Evolutionary conservation across 2,888 invertebrate species (phyloP).

Genomic region (Protula sp.): DNA sequence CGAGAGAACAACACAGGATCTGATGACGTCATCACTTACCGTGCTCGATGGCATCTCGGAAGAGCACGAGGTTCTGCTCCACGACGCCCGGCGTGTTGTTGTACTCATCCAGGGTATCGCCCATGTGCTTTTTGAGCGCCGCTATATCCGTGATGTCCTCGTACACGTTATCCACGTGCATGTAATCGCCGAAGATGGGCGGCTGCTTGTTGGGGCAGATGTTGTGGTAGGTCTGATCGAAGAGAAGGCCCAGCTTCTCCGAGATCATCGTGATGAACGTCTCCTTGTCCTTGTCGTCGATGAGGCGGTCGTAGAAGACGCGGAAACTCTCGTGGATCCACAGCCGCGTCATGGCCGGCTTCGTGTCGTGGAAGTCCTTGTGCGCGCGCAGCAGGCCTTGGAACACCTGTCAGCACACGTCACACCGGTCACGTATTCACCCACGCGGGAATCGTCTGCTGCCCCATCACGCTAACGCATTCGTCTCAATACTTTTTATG

Average conservation of each 20-base stretch:
- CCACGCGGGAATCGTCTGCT: too few species aligned
- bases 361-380: slow-evolving; percentile 72
- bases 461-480: too few species aligned
- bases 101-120: slow-evolving; percentile 68
- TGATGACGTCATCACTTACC: too few species aligned
- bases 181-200: slow-evolving; percentile 72
- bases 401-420: too few species aligned
- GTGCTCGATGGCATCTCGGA: slow-evolving; percentile 81
- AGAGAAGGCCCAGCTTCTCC: slow-evolving; percentile 71
- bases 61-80: slow-evolving; percentile 76
- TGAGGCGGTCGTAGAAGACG: slow-evolving; percentile 77
- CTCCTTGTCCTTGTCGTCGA: slow-evolving; percentile 71
- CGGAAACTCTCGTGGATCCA: slow-evolving; percentile 83
- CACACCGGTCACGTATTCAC: too few species aligned
- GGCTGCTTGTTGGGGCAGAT: slow-evolving; percentile 68
- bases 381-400: slow-evolving; percentile 76
- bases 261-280: slow-evolving; percentile 70
- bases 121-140: slow-evolving; percentile 55
- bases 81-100: slow-evolving; percentile 74
- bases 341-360: slow-evolving; percentile 66
- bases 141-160: slow-evolving; percentile 70
- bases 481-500: too few species aligned
- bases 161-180: slow-evolving; percentile 71
- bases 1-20: too few species aligned
- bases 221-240: slow-evolving; percentile 74